Conservation (phyloP, 2,888 invertebrate genomes). For the Pherbina coryleti region DNA sequence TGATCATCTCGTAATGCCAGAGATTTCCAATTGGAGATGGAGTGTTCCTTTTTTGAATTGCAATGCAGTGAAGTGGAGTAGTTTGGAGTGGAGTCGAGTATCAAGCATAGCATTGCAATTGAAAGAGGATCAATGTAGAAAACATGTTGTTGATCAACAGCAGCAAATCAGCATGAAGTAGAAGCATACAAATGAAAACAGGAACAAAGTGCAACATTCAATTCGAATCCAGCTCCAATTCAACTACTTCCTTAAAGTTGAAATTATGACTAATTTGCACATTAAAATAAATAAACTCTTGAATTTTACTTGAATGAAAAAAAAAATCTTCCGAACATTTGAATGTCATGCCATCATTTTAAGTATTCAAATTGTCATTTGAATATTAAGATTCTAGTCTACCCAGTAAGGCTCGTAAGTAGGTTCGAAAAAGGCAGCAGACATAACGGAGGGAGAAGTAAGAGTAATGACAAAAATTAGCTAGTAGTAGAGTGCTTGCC, state of each 20-base stretch:
- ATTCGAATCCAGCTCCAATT: not conserved
- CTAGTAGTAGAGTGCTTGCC: too few relatives aligned
- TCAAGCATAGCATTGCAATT: not conserved
- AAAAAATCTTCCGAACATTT: too few relatives aligned
- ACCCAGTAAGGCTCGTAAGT: too few relatives aligned
- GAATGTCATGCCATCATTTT: too few relatives aligned
- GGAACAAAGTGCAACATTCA: constrained; percentile 13
- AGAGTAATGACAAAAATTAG: too few relatives aligned
- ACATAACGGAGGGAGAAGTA: too few relatives aligned
- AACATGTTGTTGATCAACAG: constrained; percentile 2
- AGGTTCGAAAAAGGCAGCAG: too few relatives aligned
- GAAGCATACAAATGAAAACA: not conserved
- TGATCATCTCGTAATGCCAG: constrained; percentile 27
- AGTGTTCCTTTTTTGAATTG: constrained; percentile 15
- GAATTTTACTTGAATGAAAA: too few relatives aligned
- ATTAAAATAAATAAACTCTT: too few relatives aligned
- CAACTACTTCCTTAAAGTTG: not conserved
- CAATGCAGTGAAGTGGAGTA: constrained; percentile 1
- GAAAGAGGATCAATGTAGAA: constrained; percentile 26
- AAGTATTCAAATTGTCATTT: too few relatives aligned
- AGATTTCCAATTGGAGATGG: constrained; percentile 15
- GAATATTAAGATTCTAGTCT: too few relatives aligned
- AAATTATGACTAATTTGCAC: not conserved
- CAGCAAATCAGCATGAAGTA: too few relatives aligned
- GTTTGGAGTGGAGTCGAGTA: not conserved